These are phyloP conservation scores for Eulemur albifrons DNA, from an alignment of 2,797 vertebrate species.

Conservation along the genomic window DNA sequence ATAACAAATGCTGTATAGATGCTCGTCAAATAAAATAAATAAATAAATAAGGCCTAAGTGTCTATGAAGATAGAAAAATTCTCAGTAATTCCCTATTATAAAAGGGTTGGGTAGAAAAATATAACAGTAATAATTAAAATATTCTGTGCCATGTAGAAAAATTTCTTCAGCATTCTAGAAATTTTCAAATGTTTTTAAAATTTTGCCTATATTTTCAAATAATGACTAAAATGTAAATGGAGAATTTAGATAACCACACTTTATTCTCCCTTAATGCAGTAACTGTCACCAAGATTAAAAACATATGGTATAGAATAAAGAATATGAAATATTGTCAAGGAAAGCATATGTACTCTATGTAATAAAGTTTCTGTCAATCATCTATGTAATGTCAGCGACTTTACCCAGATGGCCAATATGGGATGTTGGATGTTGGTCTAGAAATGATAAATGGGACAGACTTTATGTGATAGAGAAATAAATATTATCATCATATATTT, in stretches of 20 bases:
- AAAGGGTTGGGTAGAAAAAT: background rate
- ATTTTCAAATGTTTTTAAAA: background rate
- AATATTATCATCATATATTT: background rate
- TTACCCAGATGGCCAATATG: background rate
- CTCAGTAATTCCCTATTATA: background rate
- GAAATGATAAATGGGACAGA: background rate
- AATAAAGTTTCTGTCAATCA: background rate
- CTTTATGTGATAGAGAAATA: background rate
- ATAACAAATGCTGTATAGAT: background rate
- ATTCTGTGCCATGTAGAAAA: background rate
- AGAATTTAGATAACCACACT: background rate
- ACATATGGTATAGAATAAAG: background rate
- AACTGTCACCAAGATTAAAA: background rate
- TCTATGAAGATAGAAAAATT: background rate
- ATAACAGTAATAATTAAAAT: background rate
- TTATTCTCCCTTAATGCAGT: background rate
- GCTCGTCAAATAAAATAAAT: background rate
- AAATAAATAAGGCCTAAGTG: background rate
- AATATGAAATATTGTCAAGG: background rate
- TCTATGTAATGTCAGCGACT: background rate
- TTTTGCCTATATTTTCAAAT: background rate
- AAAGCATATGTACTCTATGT: background rate
- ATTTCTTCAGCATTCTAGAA: background rate
- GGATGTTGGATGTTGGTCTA: background rate
- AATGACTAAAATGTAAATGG: background rate